These are phyloP conservation scores for Tachycineta bicolor DNA, from an alignment of 2,113 vertebrate genomes.

Conservation along the genomic window DNA sequence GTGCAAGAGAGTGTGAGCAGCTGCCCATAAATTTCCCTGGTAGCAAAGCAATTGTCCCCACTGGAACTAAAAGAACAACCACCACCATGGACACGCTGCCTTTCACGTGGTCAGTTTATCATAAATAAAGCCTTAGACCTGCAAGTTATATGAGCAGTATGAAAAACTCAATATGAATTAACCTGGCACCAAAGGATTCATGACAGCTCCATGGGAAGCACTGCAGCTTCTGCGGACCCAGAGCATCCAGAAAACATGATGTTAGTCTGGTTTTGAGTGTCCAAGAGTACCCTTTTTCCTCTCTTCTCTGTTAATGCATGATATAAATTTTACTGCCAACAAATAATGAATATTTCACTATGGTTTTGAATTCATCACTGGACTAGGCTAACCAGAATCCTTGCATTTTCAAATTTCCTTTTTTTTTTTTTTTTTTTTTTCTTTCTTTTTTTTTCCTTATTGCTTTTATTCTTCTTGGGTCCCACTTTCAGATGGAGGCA, in stretches of 20 bases:
- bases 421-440: not conserved
- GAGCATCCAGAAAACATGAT: not conserved
- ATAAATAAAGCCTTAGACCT: not conserved
- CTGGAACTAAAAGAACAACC: not conserved
- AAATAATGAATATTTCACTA: not conserved
- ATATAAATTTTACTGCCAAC: not conserved
- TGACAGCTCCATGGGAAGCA: not conserved
- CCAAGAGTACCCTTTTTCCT: not conserved
- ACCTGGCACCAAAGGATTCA: not conserved
- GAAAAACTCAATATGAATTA: not conserved
- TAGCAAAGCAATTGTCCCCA: not conserved
- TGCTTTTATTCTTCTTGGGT: not conserved
- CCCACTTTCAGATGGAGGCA: not conserved
- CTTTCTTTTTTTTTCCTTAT: not conserved
- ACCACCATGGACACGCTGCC: fast-evolving
- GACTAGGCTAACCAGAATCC: not conserved
- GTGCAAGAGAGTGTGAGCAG: not conserved
- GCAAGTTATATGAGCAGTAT: not conserved
- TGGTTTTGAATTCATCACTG: not conserved
- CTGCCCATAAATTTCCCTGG: fast-evolving
- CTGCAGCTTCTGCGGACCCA: not conserved
- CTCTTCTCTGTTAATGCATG: not conserved
- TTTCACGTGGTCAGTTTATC: not conserved
- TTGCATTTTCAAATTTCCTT: not conserved
- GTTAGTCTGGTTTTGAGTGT: not conserved